phyloP scores from a whole-genome alignment of 37 sponge, comb jelly and placozoan genomes.

The Aphrocallistes beatrix region DNA sequence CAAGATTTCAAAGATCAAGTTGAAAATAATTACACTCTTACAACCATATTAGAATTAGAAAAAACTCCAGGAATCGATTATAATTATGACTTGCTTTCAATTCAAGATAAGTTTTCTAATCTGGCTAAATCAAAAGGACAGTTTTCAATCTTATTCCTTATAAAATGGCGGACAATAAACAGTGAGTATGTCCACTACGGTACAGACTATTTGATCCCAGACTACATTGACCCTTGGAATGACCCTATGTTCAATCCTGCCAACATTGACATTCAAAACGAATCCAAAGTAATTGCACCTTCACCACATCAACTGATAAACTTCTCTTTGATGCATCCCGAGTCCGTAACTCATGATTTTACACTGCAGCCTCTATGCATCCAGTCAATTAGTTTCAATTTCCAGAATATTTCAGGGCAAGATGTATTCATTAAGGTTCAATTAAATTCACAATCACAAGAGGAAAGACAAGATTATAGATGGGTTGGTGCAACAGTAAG shows the following conservation, averaged over 20 bases:
- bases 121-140: not conserved
- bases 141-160: not conserved
- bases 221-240: not conserved
- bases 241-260: not conserved
- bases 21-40: not conserved
- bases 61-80: not conserved
- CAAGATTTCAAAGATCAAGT: not conserved
- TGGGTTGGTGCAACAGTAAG: not conserved
- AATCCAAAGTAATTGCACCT: not conserved
- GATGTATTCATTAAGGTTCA: not conserved
- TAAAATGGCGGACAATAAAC: not conserved
- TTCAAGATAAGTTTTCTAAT: not conserved
- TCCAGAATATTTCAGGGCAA: constrained; percentile 1
- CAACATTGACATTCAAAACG: not conserved
- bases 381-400: not conserved
- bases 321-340: not conserved
- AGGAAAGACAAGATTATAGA: not conserved
- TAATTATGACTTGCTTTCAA: not conserved
- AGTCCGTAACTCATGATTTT: not conserved
- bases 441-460: not conserved
- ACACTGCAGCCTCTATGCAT: not conserved
- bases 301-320: constrained; percentile 12
- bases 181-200: not conserved
- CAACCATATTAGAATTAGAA: not conserved
- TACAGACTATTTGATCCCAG: not conserved